Conservation (phyloP, 2,113 vertebrate species). For the Morone chrysops region DNA sequence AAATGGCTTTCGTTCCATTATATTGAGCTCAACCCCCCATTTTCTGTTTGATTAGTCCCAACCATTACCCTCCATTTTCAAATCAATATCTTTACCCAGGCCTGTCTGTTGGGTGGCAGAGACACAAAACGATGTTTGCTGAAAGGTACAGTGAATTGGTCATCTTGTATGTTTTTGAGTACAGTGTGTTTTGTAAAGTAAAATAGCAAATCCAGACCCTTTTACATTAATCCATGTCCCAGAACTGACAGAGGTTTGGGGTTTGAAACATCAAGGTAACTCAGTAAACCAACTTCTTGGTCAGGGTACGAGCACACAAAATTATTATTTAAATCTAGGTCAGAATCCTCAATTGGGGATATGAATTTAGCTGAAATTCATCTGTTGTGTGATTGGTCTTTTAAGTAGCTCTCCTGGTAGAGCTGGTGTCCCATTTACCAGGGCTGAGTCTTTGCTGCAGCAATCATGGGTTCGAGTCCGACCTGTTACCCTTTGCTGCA, state of each 20-base stretch:
- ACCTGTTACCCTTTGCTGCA: too few species aligned
- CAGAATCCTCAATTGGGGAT: neutral
- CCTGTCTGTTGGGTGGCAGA: slow-evolving; percentile 16
- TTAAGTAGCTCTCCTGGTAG: neutral
- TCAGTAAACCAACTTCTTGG: slow-evolving; percentile 9
- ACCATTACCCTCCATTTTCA: slow-evolving; percentile 66
- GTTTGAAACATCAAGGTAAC: slow-evolving; percentile 23
- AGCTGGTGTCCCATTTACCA: too few species aligned
- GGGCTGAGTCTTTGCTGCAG: too few species aligned
- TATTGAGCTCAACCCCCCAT: slow-evolving; percentile 29
- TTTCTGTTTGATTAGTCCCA: slow-evolving; percentile 68
- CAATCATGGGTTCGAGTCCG: too few species aligned
- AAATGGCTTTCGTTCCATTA: slow-evolving; percentile 51
- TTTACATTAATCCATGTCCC: neutral
- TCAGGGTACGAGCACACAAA: neutral
- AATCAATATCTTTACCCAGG: slow-evolving; percentile 64
- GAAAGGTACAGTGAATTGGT: neutral
- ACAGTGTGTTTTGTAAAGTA: neutral
- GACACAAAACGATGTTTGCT: neutral
- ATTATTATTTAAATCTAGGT: slow-evolving; percentile 18
- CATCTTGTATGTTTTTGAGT: neutral
- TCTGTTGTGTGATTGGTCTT: neutral
- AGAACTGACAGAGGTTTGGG: neutral
- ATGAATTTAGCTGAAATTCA: neutral
- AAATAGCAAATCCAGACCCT: neutral